Conservation (phyloP, 2,113 vertebrate species). For the Pseudonaja textilis region DNA sequence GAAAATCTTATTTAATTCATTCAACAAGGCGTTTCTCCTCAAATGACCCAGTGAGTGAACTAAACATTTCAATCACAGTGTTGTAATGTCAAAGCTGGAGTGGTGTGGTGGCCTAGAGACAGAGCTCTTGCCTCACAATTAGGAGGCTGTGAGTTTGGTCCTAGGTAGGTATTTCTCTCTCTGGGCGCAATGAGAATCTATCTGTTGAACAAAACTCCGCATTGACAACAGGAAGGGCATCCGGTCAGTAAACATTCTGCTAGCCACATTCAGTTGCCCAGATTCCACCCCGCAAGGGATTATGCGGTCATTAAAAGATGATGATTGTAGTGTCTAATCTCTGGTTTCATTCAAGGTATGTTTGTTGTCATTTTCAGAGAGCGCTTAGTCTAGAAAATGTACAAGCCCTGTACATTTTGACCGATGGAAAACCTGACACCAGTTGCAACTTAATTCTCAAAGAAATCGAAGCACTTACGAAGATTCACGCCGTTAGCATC, state of each 20-base stretch:
- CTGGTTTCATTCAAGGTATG: not conserved
- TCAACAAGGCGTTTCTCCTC: not conserved
- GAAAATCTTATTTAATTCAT: not conserved
- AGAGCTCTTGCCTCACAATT: too few species aligned
- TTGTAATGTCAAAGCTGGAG: not conserved
- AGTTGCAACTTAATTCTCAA: slow-evolving; percentile 73
- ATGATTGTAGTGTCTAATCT: not conserved
- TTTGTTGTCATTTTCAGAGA: slow-evolving; percentile 62
- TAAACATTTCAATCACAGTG: not conserved
- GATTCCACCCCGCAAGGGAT: too few species aligned
- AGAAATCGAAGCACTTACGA: slow-evolving; percentile 59
- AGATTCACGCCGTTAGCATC: slow-evolving; percentile 62
- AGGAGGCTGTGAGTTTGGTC: too few species aligned
- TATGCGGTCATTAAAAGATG: too few species aligned
- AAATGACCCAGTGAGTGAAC: not conserved
- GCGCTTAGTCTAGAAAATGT: slow-evolving; percentile 65
- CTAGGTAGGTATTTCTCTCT: too few species aligned
- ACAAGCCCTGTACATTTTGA: slow-evolving; percentile 78
- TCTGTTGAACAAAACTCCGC: too few species aligned
- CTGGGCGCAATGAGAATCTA: too few species aligned
- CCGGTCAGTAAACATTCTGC: too few species aligned
- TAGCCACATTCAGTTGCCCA: too few species aligned
- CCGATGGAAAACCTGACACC: slow-evolving; percentile 77
- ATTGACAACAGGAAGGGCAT: too few species aligned
- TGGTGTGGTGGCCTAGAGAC: too few species aligned